Conservation (phyloP, 1,140 invertebrate genomes). For the Lepidostoma basale region DNA sequence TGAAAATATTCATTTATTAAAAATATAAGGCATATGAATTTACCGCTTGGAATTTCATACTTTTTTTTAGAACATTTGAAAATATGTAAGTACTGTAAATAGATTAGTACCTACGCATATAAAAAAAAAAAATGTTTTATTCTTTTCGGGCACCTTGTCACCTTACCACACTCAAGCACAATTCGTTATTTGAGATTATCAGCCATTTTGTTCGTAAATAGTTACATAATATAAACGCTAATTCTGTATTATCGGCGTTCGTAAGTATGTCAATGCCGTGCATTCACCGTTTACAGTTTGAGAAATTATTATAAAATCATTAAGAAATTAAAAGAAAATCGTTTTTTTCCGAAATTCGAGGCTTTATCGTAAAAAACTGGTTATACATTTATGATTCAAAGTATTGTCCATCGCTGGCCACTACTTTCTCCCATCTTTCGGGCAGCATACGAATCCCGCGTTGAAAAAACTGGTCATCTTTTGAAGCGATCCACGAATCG, state of each 20-base stretch:
- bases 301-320: not conserved
- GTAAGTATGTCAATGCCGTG: conserved; percentile 12
- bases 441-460: not conserved
- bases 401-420: no score
- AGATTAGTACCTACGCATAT: not conserved
- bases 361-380: not conserved
- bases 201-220: not conserved
- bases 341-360: not conserved
- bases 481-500: no score
- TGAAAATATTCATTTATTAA: no score
- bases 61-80: not conserved
- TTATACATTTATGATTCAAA: not conserved
- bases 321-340: no score
- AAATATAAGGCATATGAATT: no score
- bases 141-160: not conserved
- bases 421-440: not conserved
- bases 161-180: no score
- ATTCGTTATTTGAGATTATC: not conserved
- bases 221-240: conserved; percentile 13
- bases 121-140: not conserved
- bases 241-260: conserved; percentile 3
- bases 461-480: no score
- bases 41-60: not conserved
- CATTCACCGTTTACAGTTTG: not conserved
- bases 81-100: not conserved